phyloP scores from a whole-genome alignment of 2,113 vertebrate genomes.

The Syngnathus floridae region DNA sequence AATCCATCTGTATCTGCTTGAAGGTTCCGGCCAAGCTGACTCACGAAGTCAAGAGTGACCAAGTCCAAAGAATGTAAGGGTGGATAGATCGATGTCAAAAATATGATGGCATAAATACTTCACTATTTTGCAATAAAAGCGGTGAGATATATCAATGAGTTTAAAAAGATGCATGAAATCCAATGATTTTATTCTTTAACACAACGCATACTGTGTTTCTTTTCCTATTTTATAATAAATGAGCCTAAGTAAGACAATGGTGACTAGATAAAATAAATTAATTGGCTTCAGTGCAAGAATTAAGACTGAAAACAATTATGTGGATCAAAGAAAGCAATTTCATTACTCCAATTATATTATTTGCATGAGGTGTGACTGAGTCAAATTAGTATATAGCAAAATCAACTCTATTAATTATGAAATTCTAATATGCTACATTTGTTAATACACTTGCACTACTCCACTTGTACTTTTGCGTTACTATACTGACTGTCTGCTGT shows the following conservation, averaged over 20 bases:
- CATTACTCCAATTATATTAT: slow-evolving; percentile 30
- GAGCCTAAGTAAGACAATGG: slow-evolving; percentile 21
- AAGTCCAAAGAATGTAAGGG: slow-evolving; percentile 20
- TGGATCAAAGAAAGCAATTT: slow-evolving; percentile 52
- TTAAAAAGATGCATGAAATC: slow-evolving; percentile 21
- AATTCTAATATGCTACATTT: slow-evolving; percentile 37
- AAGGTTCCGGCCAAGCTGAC: slow-evolving; percentile 31
- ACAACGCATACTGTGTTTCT: slow-evolving; percentile 11
- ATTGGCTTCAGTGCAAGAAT: slow-evolving; percentile 37
- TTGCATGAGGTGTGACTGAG: slow-evolving; percentile 52
- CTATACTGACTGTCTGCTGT: too few relatives aligned
- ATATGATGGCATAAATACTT: not conserved
- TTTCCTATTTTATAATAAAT: slow-evolving; percentile 13
- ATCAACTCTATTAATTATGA: slow-evolving; percentile 56
- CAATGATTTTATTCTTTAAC: slow-evolving; percentile 13
- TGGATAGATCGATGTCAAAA: slow-evolving; percentile 7
- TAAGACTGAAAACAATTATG: slow-evolving; percentile 51
- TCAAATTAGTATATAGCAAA: slow-evolving; percentile 54
- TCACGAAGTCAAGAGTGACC: slow-evolving; percentile 34
- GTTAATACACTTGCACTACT: slow-evolving; percentile 15
- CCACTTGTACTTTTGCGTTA: too few relatives aligned
- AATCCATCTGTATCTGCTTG: slow-evolving; percentile 60
- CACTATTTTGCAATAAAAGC: not conserved
- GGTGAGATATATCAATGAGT: slow-evolving; percentile 18
- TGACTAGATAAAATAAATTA: slow-evolving; percentile 51